These are phyloP conservation scores for Tachina lurida DNA, from an alignment of 2,888 invertebrate genomes.

Conservation along the genomic window DNA sequence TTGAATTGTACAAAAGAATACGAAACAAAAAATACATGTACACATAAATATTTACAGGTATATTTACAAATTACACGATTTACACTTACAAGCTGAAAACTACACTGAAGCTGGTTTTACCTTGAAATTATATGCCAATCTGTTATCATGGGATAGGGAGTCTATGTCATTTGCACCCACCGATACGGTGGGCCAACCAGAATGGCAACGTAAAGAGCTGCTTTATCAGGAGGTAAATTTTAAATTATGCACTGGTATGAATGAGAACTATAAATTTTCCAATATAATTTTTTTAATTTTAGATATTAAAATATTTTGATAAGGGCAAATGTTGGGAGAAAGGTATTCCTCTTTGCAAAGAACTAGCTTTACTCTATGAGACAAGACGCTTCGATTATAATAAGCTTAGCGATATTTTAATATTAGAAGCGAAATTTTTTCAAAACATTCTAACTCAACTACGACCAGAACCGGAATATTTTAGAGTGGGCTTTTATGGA, in stretches of 20 bases:
- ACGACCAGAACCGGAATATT: slow-evolving; percentile 96
- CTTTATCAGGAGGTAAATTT: slow-evolving; percentile 87
- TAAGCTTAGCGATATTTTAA: slow-evolving; percentile 92
- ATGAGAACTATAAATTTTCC: not conserved
- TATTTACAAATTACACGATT: slow-evolving; percentile 96
- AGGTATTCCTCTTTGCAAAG: slow-evolving; percentile 95
- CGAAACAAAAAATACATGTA: not conserved
- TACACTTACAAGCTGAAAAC: slow-evolving; percentile 95
- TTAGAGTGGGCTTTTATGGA: slow-evolving; percentile 97
- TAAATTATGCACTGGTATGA: not conserved
- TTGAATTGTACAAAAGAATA: not conserved
- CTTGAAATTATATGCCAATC: slow-evolving; percentile 95
- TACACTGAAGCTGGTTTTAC: slow-evolving; percentile 98
- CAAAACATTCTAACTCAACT: slow-evolving; percentile 94
- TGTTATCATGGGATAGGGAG: slow-evolving; percentile 91
- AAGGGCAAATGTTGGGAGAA: slow-evolving; percentile 99
- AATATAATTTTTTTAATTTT: slow-evolving; percentile 27
- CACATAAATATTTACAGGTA: slow-evolving; percentile 85
- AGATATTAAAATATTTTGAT: slow-evolving; percentile 96
- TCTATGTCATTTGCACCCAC: slow-evolving; percentile 84
- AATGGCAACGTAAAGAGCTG: slow-evolving; percentile 95
- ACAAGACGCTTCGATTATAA: slow-evolving; percentile 93
- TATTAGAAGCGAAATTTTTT: slow-evolving; percentile 94
- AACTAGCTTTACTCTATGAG: slow-evolving; percentile 94
- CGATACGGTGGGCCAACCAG: slow-evolving; percentile 90